These are phyloP conservation scores for Brenthis hecate DNA, from an alignment of 2,888 invertebrate species.

Conservation along the genomic window DNA sequence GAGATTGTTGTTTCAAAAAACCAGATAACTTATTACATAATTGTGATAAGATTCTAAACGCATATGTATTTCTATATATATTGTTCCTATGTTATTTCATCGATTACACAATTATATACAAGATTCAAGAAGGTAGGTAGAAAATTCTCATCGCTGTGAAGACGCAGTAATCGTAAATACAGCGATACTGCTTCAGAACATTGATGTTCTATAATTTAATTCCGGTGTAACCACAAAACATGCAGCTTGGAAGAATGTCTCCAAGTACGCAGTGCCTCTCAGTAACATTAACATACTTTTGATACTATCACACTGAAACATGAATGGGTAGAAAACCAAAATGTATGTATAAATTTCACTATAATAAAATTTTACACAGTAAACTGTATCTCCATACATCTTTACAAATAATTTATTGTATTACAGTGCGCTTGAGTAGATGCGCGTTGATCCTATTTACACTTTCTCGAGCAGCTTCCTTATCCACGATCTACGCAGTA, in stretches of 20 bases:
- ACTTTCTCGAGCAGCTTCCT: conserved; percentile 48
- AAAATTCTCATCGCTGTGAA: conserved; percentile 25
- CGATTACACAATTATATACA: conserved; percentile 14
- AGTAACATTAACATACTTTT: conserved; percentile 47
- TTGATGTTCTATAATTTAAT: conserved; percentile 32
- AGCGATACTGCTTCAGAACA: conserved; percentile 10
- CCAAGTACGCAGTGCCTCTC: conserved; percentile 33
- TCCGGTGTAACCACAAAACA: conserved; percentile 17
- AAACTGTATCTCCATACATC: conserved; percentile 1
- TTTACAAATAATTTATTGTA: conserved; percentile 10
- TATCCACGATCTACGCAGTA: conserved; percentile 76
- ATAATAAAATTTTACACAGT: conserved; percentile 34
- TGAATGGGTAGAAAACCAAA: conserved; percentile 40
- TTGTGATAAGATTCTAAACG: background rate
- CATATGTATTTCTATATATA: background rate
- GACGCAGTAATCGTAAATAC: conserved; percentile 29
- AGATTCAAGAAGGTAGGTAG: background rate
- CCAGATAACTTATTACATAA: conserved; percentile 3
- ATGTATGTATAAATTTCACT: conserved; percentile 29
- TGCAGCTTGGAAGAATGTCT: conserved; percentile 28
- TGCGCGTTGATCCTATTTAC: conserved; percentile 44
- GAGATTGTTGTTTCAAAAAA: conserved; percentile 2
- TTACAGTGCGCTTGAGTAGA: conserved; percentile 5
- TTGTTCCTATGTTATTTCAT: conserved; percentile 5
- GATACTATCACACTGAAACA: conserved; percentile 45